A percentile compares a stretch with the other conserved stretches of the same genome.
Conservation (phyloP, 2,797 vertebrate genomes). For the Poliocrania exsul region DNA sequence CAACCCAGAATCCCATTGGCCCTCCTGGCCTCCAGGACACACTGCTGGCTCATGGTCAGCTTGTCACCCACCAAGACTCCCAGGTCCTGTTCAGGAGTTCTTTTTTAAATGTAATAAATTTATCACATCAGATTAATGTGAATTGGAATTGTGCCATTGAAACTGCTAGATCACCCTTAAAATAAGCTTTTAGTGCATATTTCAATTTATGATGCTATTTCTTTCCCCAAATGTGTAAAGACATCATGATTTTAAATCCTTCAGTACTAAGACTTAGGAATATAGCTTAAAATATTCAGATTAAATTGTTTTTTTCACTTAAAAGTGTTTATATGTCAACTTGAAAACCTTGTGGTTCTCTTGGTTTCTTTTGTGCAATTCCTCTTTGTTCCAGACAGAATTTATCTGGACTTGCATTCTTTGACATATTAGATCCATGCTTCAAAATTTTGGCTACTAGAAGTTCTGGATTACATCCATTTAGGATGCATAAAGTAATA, state of each 20-base stretch:
- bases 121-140: background rate
- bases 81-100: background rate
- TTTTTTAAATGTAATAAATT: background rate
- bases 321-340: background rate
- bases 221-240: background rate
- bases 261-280: background rate
- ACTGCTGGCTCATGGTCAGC: rapidly evolving
- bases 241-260: background rate
- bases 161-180: background rate
- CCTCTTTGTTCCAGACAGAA: background rate
- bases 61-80: no score
- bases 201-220: background rate
- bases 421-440: background rate
- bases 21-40: background rate
- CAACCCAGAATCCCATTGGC: background rate
- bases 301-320: background rate
- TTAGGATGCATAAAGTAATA: background rate
- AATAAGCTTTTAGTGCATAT: background rate
- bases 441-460: background rate
- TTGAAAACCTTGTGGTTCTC: background rate
- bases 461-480: rapidly evolving
- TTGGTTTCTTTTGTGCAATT: background rate
- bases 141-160: background rate
- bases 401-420: background rate
- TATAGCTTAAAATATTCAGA: background rate